Evolutionary conservation across 2,888 invertebrate species (phyloP).

Genomic region (Aporophyla nigra): DNA sequence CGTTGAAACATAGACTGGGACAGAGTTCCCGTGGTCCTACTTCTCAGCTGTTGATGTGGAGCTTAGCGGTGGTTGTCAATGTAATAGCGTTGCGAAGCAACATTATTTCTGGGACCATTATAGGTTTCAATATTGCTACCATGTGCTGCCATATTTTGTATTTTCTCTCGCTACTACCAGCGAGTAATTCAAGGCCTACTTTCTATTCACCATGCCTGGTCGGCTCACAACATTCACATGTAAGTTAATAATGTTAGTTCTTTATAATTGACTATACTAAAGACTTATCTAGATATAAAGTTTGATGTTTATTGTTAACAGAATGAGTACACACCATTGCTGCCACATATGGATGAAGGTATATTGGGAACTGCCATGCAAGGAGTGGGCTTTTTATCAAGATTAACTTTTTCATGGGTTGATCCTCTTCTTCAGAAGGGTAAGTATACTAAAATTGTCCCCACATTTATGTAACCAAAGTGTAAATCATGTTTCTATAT

Average conservation of each 20-base stretch:
- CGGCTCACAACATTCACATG: slow-evolving; percentile 89
- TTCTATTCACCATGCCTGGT: slow-evolving; percentile 88
- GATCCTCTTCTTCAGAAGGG: slow-evolving; percentile 95
- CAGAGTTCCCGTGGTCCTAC: slow-evolving; percentile 94
- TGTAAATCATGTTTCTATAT: not conserved
- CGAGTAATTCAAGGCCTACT: slow-evolving; percentile 86
- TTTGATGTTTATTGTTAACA: slow-evolving; percentile 70
- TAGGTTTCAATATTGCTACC: slow-evolving; percentile 92
- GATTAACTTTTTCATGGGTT: slow-evolving; percentile 97
- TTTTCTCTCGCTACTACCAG: slow-evolving; percentile 93
- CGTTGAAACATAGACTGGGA: slow-evolving; percentile 92
- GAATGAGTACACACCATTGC: slow-evolving; percentile 92
- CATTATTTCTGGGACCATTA: slow-evolving; percentile 86
- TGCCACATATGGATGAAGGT: slow-evolving; percentile 93
- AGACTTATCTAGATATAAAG: not conserved
- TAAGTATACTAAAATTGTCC: slow-evolving; percentile 57
- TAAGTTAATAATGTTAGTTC: slow-evolving; percentile 74
- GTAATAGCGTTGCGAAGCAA: slow-evolving; percentile 93
- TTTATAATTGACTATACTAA: not conserved
- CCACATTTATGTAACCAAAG: not conserved
- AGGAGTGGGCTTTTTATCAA: slow-evolving; percentile 92
- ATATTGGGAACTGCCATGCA: slow-evolving; percentile 96
- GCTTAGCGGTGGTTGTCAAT: slow-evolving; percentile 92
- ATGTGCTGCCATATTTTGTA: slow-evolving; percentile 93
- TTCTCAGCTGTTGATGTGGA: slow-evolving; percentile 93